These are phyloP conservation scores for Lophotriccus pileatus DNA, from an alignment of 2,797 vertebrate genomes.

Conservation along the genomic window DNA sequence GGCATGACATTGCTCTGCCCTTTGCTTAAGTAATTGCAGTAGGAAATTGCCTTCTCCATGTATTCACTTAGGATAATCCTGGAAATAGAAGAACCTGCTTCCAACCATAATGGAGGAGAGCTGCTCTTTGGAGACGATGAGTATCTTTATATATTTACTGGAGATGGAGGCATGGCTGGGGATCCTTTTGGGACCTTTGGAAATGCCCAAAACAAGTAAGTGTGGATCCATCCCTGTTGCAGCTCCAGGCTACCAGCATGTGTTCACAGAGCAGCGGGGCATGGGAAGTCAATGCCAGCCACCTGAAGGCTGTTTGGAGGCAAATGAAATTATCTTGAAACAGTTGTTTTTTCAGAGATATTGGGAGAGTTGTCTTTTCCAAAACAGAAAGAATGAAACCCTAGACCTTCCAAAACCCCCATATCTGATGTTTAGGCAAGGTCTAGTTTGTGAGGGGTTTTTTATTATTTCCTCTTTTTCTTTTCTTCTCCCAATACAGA, in stretches of 20 bases:
- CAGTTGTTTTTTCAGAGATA: background rate
- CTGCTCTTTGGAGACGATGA: conserved; percentile 91
- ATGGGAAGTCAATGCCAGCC: background rate
- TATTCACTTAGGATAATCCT: conserved; percentile 84
- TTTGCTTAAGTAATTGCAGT: background rate
- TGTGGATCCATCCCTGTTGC: background rate
- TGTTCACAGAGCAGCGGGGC: fast-evolving
- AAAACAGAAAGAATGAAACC: background rate
- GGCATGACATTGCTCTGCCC: background rate
- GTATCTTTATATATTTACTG: conserved; percentile 94
- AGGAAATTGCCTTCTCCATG: background rate
- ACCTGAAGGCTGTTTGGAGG: background rate
- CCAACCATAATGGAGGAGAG: conserved; percentile 95
- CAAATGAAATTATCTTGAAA: background rate
- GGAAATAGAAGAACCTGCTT: conserved; percentile 93
- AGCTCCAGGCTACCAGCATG: background rate
- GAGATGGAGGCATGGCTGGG: conserved; percentile 96
- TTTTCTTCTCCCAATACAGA: conserved; percentile 63
- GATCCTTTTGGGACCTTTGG: conserved; percentile 94
- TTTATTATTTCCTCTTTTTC: background rate
- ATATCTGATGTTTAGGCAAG: background rate
- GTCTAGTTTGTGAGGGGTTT: background rate
- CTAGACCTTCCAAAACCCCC: background rate
- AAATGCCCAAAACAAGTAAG: conserved; percentile 95
- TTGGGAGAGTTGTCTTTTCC: background rate